Evolutionary conservation across 2,113 vertebrate species (phyloP).

Genomic region (Panthera tigris): DNA sequence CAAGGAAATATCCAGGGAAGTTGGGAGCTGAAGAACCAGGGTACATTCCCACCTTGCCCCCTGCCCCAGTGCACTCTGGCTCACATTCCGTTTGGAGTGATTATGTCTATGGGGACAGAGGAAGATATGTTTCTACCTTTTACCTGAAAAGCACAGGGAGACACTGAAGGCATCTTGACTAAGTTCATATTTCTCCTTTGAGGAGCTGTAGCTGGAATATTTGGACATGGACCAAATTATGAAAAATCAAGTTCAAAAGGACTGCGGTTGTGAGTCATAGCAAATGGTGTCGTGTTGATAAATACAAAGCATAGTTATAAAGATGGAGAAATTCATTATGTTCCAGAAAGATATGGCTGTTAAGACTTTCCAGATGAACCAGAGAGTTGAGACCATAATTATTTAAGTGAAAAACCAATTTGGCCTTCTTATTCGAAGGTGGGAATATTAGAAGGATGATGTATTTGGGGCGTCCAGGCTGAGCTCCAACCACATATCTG

Average conservation of each 20-base stretch:
- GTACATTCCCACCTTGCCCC: neutral
- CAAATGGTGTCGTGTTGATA: neutral
- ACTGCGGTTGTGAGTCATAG: neutral
- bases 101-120: neutral
- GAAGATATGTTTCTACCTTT: neutral
- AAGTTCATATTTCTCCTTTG: slow-evolving; percentile 4
- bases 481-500: neutral
- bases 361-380: neutral
- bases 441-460: neutral
- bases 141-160: neutral
- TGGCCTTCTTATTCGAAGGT: neutral
- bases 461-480: neutral
- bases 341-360: neutral
- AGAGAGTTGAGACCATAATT: neutral
- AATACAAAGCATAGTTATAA: neutral
- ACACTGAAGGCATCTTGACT: neutral
- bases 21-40: neutral
- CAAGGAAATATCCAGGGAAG: neutral
- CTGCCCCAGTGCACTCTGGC: neutral
- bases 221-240: slow-evolving; percentile 1
- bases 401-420: neutral
- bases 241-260: neutral
- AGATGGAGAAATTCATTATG: neutral
- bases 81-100: neutral
- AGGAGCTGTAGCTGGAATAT: neutral